A percentile compares a stretch with the other conserved stretches of the same genome.
Conservation (phyloP, 2,797 vertebrate species). For the Pempheris klunzingeri region DNA sequence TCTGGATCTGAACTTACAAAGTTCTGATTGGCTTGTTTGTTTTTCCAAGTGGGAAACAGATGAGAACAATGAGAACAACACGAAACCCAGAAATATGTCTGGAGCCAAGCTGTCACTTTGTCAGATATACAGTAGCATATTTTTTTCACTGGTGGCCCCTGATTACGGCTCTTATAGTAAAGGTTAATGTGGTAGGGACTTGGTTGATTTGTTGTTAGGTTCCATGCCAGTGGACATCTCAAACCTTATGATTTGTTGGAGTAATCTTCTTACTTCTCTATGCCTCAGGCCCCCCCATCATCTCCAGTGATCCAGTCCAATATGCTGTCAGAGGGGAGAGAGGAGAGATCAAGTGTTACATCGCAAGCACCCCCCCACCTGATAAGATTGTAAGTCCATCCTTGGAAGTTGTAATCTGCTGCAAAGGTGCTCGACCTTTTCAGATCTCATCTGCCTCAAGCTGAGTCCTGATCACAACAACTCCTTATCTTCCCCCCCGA, state of each 20-base stretch:
- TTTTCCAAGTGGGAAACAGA: not conserved
- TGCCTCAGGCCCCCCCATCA: slow-evolving; percentile 91
- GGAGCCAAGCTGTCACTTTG: not conserved
- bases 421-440: slow-evolving; percentile 51
- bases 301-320: slow-evolving; percentile 93
- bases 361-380: slow-evolving; percentile 94
- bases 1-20: not conserved
- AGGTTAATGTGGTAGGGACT: not conserved
- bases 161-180: not conserved
- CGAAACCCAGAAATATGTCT: too few relatives aligned
- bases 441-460: slow-evolving; percentile 49
- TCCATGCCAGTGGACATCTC: not conserved
- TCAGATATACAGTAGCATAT: not conserved
- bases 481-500: not conserved
- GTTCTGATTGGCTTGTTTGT: not conserved
- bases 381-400: slow-evolving; percentile 94
- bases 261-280: slow-evolving; percentile 24
- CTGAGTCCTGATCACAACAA: slow-evolving; percentile 32
- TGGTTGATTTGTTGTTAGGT: not conserved
- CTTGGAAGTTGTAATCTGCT: slow-evolving; percentile 58
- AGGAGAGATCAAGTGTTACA: slow-evolving; percentile 95
- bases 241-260: not conserved
- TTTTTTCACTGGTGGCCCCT: not conserved
- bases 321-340: slow-evolving; percentile 90
- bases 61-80: not conserved